Evolutionary conservation across 2,113 vertebrate species (phyloP).

Genomic region (Oncorhynchus mykiss): DNA sequence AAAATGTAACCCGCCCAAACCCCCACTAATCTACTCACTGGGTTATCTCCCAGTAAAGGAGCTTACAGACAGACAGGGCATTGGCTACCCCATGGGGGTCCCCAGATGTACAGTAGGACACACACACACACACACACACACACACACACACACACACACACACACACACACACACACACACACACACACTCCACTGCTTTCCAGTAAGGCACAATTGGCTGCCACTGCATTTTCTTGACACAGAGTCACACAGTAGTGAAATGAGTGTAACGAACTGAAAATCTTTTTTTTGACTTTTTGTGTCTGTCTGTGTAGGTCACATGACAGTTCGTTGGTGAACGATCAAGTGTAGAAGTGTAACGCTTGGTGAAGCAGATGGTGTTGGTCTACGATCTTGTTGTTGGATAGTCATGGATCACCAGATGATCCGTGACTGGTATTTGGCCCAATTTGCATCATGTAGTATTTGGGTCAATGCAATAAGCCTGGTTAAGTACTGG

Average conservation of each 20-base stretch:
- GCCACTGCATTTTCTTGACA: too few species aligned
- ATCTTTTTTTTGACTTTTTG: too few species aligned
- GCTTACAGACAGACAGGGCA: slow-evolving; percentile 48
- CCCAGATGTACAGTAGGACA: slow-evolving; percentile 46
- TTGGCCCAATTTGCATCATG: slow-evolving; percentile 52
- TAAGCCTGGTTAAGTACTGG: slow-evolving; percentile 57
- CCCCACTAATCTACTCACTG: slow-evolving; percentile 65
- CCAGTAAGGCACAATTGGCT: not conserved
- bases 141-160: not conserved
- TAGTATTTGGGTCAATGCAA: slow-evolving; percentile 46
- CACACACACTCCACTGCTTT: slow-evolving; percentile 13
- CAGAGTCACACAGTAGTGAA: not conserved
- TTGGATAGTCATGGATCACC: slow-evolving; percentile 46
- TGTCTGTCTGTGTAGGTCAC: too few species aligned
- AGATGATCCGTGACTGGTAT: slow-evolving; percentile 61
- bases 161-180: not conserved
- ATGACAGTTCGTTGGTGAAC: too few species aligned
- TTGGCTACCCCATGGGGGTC: slow-evolving; percentile 46
- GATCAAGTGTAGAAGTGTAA: too few species aligned
- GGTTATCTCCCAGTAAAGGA: slow-evolving; percentile 63
- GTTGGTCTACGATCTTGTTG: too few species aligned
- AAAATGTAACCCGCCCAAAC: slow-evolving; percentile 45
- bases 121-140: slow-evolving; percentile 4
- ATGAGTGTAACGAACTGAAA: too few species aligned
- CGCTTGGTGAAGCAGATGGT: too few species aligned